These are phyloP conservation scores for Castor canadensis DNA, from an alignment of 2,113 vertebrate genomes.

Conservation along the genomic window DNA sequence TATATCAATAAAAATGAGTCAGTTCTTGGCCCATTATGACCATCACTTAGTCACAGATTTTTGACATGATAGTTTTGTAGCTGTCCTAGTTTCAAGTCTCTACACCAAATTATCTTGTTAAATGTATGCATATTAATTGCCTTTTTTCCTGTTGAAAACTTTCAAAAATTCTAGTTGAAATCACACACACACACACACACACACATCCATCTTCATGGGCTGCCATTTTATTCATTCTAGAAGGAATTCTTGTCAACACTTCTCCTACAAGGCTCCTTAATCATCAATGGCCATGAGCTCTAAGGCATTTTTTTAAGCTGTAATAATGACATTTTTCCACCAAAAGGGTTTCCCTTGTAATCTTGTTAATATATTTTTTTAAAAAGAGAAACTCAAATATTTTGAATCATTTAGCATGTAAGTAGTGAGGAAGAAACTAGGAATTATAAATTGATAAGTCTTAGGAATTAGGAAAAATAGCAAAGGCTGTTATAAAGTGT, in stretches of 20 bases:
- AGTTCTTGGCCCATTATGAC: neutral
- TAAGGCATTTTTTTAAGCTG: neutral
- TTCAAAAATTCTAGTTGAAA: neutral
- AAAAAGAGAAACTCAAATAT: neutral
- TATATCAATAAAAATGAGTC: conserved; percentile 9
- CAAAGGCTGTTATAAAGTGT: neutral
- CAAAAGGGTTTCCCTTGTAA: neutral
- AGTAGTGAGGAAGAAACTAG: neutral
- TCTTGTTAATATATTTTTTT: neutral
- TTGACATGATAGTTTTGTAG: neutral
- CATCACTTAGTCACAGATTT: neutral
- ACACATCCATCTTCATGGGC: neutral
- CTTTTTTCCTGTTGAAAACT: neutral
- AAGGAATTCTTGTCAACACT: neutral
- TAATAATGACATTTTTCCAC: neutral
- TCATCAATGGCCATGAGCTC: neutral
- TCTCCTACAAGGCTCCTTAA: conserved; percentile 13
- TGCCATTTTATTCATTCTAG: neutral
- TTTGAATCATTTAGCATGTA: neutral
- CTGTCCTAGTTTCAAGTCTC: neutral
- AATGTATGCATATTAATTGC: neutral
- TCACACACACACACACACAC: neutral
- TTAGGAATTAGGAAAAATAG: neutral
- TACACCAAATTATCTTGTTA: conserved; percentile 3
- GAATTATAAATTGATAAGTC: neutral